phyloP scores from a whole-genome alignment of 2,888 invertebrate species.

The Mimachlamys varia region DNA sequence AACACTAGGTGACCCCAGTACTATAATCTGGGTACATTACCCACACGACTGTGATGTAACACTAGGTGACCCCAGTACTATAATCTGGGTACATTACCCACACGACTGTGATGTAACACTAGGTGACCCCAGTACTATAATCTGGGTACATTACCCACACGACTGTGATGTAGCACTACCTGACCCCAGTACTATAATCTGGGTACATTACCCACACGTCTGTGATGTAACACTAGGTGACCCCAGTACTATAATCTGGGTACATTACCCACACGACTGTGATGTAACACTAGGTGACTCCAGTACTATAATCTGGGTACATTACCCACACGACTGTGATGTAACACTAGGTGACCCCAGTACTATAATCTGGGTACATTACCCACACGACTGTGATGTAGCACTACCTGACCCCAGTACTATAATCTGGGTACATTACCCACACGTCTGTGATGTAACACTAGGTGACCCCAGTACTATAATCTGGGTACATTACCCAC shows the following conservation, averaged over 20 bases:
- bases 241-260: too few species aligned
- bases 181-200: too few species aligned
- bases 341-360: background rate
- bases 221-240: background rate
- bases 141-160: background rate
- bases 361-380: too few species aligned
- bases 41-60: background rate
- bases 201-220: background rate
- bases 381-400: background rate
- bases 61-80: too few species aligned
- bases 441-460: background rate
- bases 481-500: background rate
- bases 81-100: background rate
- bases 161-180: background rate
- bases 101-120: background rate
- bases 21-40: too few species aligned
- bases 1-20: background rate
- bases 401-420: too few species aligned
- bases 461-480: too few species aligned
- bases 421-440: too few species aligned
- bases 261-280: background rate
- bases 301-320: too few species aligned
- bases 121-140: too few species aligned
- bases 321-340: background rate
- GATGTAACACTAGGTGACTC: background rate